Base-by-base conservation (phyloP, 2,888 invertebrate species). In the Hoplodrina blanda region DNA sequence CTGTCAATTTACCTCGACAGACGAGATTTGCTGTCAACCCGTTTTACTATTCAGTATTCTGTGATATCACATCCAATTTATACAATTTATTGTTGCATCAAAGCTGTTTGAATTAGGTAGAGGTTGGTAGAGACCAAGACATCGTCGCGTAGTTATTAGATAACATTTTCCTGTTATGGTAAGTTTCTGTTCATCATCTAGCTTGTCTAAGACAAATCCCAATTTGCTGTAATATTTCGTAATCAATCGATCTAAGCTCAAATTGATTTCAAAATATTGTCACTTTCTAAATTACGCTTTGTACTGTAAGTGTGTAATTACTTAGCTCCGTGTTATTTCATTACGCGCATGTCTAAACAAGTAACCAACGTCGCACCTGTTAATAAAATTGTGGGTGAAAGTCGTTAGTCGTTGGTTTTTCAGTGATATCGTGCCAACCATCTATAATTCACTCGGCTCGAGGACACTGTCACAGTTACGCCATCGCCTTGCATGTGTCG, bases 391-490 rank as follows among this genome's bases (percentile, higher is more conserved):
- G 81, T 82, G 68, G 83, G 90, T 84, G 86, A 89, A 88, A 89
- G 88, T 73, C 69, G 69, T 87, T 62, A 89, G 88, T 73, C 69
- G 69, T 87, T 62, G 80, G 59, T 81, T 86, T 88, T 86, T 88
- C 82, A 86, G 75, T 55, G 54, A 82, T 88, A 78, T 85, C 91
- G 90, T 91, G 91, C 80, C 83, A 81, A 74, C 69, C 70, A 83
- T 78, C 84, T 81, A 89, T 91, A 91, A 91, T 84, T 91, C 89
- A 90, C 85, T 81, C 81, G 72, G 87, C 85, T 85, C 87, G 90
- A 88, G 90, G 90, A 90, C 90, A 88, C 84, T 88, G 90, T 88
- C 90, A 89, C 87, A 88, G 84, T 88, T 86, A 84, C 85, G 78
- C 75, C 76, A 81, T 57, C 73, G 65, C 63, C 76, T 74, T 78